Base-by-base conservation (phyloP, 2,888 invertebrate genomes). In the Aphidius colemani region DNA sequence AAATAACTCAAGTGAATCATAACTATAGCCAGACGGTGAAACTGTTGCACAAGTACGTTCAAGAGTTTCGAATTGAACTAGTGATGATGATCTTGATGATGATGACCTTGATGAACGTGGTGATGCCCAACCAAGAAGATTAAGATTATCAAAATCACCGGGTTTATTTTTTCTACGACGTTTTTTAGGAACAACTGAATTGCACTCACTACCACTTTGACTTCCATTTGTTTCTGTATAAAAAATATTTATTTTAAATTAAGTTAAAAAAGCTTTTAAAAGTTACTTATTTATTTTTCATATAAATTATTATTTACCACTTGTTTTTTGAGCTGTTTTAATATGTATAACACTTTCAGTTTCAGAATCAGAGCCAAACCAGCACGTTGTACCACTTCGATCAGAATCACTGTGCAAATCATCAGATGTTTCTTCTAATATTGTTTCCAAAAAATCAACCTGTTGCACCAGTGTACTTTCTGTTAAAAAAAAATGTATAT, bases 361-460 rank as follows among this genome's bases (percentile, higher is more conserved):
- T 78, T 93, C 93, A 50, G 92, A 92, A 83, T 93, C 92, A 7
- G 85, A 85, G 57, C 86, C 86, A 61, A 87, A 83, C 88, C 87
- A 88, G 72, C 86, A 86, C 10, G 81, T 79, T 40, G 81, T 80
- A 55, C 78, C 78, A 72, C 87, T 85, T 50, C 87, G 86, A 66
- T 89, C 89, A 66, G 89, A 88, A 78, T 91, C 91, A 66, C 90
- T 90, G 68, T 89, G 88, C 71, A 92, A 84, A 78, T 94, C 94
- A 84, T 94, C 94, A 72, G 93, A 92, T 13, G 94, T 94, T 83
- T 94, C 94, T 83, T 94, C 94, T 76, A 93, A 87, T 80, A 94
- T 94, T 40, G 94, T 94, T 83, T 94, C 94, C 84, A 94, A 86
- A 82, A 90, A 90, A 78, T 89, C 86, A 72, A 85, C 86, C 72